Percentiles rank a stretch among this genome's conserved stretches.
Conservation (phyloP, 2,797 vertebrate genomes). For the Dicrostonyx torquatus region DNA sequence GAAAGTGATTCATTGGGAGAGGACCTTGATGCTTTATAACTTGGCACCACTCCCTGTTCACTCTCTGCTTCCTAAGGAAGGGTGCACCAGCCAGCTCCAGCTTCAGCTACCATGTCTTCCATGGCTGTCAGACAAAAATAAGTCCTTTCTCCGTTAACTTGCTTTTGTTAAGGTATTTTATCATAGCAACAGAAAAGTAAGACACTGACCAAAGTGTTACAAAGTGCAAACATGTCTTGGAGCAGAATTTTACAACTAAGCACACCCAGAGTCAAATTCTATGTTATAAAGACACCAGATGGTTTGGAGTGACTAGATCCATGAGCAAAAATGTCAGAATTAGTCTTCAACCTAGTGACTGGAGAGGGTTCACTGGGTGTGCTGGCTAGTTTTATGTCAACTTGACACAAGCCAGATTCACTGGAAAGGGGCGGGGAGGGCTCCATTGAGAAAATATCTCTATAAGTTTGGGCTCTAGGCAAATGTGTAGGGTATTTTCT, state of each 20-base stretch:
- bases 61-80: background rate
- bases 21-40: background rate
- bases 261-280: background rate
- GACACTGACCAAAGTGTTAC: background rate
- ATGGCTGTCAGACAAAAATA: background rate
- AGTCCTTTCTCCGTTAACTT: background rate
- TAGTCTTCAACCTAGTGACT: background rate
- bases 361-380: background rate
- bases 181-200: background rate
- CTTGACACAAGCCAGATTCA: background rate
- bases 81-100: background rate
- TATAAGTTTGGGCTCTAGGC: background rate
- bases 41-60: background rate
- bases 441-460: background rate
- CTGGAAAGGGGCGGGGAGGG: fast-evolving
- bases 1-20: background rate
- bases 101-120: background rate
- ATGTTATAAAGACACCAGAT: background rate
- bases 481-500: background rate
- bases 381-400: background rate
- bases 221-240: background rate
- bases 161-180: background rate
- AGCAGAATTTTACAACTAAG: background rate
- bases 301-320: background rate
- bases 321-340: background rate